These are phyloP conservation scores for Paramuricea clavata DNA, from an alignment of 92 coral and sea anemone species.

Conservation along the genomic window DNA sequence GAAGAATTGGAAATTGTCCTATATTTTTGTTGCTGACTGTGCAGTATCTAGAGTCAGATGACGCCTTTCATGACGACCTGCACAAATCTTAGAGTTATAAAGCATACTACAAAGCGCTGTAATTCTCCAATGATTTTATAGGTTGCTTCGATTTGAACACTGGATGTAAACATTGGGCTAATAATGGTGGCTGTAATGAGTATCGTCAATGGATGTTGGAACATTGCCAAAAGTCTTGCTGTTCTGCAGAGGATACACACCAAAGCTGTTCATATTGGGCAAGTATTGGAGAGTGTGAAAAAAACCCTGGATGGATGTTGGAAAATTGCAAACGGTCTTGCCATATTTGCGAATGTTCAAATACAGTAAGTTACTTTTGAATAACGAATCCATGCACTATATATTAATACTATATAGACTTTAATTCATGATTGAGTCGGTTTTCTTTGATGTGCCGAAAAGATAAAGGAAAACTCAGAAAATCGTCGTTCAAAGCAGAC, in stretches of 20 bases:
- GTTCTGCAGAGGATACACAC: slow-evolving; percentile 37
- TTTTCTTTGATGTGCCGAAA: too few species aligned
- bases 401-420: too few species aligned
- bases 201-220: slow-evolving; percentile 53
- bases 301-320: not conserved
- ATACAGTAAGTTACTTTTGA: not conserved
- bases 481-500: too few species aligned
- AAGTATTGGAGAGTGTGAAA: not conserved
- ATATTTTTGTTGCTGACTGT: too few species aligned
- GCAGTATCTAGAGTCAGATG: not conserved
- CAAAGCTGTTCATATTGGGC: not conserved
- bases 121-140: not conserved
- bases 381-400: too few species aligned
- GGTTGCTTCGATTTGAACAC: not conserved
- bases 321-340: not conserved
- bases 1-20: too few species aligned
- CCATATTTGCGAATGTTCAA: not conserved
- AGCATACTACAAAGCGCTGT: not conserved
- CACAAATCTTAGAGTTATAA: not conserved
- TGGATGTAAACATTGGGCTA: not conserved
- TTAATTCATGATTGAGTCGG: too few species aligned
- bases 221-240: slow-evolving; percentile 74
- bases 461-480: too few species aligned
- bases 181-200: not conserved
- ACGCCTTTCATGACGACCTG: not conserved